Percentiles rank a stretch among this genome's conserved stretches.
Evolutionary conservation across 2,113 vertebrate species (phyloP).

Genomic region (Embiotoca jacksoni): DNA sequence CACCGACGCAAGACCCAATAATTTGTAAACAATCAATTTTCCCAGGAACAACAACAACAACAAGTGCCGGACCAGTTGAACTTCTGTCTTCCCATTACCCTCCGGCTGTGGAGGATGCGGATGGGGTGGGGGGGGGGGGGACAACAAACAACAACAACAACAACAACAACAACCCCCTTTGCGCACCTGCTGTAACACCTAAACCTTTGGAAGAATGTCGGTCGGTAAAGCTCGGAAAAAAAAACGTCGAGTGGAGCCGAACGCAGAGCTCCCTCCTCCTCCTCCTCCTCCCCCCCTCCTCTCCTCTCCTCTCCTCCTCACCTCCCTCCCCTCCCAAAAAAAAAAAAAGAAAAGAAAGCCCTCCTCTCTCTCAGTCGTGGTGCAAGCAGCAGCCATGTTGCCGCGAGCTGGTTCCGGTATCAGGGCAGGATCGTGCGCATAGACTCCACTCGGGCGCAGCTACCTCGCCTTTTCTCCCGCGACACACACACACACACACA

Average conservation of each 20-base stretch:
- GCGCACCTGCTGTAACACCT: slow-evolving; percentile 46
- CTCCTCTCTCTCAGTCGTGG: slow-evolving; percentile 66
- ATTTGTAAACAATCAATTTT: too few species aligned
- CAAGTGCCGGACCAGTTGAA: too few species aligned
- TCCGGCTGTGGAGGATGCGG: too few species aligned
- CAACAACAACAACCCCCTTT: not conserved
- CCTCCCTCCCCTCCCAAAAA: slow-evolving; percentile 29
- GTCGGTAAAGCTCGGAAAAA: slow-evolving; percentile 50
- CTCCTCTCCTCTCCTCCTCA: slow-evolving; percentile 3
- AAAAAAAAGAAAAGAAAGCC: not conserved
- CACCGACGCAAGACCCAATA: too few species aligned
- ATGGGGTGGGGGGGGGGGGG: too few species aligned
- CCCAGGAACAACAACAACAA: too few species aligned
- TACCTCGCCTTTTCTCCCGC: slow-evolving; percentile 66
- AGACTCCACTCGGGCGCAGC: slow-evolving; percentile 62
- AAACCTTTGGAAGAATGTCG: too few species aligned
- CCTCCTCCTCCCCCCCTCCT: slow-evolving; percentile 37
- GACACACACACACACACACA: slow-evolving; percentile 17
- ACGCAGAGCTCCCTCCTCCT: slow-evolving; percentile 33
- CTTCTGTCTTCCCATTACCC: too few species aligned
- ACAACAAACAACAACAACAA: too few species aligned
- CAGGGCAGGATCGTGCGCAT: slow-evolving; percentile 79
- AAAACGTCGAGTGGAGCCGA: slow-evolving; percentile 66
- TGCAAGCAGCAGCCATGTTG: slow-evolving; percentile 88
- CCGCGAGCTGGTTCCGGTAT: slow-evolving; percentile 86